Conservation (phyloP, 2,888 invertebrate species). For the Loripinus fragilis region DNA sequence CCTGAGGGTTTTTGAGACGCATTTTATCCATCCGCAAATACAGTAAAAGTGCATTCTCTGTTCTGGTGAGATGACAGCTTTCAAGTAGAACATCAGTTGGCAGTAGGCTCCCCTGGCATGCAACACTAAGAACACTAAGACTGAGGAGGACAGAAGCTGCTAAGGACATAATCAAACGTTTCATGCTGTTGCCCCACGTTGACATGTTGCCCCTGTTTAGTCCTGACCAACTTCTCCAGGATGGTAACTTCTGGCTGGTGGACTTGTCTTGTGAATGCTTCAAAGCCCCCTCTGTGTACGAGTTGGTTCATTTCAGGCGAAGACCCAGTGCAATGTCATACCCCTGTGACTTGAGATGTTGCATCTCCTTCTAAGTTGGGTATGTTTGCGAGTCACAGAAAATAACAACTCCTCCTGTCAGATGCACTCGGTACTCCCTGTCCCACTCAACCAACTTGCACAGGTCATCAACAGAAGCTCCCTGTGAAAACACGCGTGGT, state of each 20-base stretch:
- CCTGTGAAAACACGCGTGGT: too few relatives aligned
- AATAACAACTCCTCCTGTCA: neutral
- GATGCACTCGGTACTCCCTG: neutral
- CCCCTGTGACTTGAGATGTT: neutral
- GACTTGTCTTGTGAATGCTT: neutral
- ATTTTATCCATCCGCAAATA: slow-evolving; percentile 25
- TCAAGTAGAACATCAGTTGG: slow-evolving; percentile 22
- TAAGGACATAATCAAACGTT: neutral
- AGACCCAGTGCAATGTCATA: neutral
- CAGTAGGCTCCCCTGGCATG: neutral
- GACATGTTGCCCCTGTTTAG: neutral
- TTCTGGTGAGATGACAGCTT: neutral
- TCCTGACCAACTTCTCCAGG: neutral
- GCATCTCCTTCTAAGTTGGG: neutral
- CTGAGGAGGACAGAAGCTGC: neutral
- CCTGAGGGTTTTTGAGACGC: slow-evolving; percentile 18
- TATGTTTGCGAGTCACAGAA: neutral
- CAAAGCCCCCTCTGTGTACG: neutral
- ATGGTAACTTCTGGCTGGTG: neutral
- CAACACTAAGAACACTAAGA: too few relatives aligned
- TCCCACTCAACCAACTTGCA: neutral
- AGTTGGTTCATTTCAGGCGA: neutral
- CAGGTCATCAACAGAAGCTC: neutral
- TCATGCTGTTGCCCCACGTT: neutral
- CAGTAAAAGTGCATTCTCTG: slow-evolving; percentile 35